phyloP scores from a whole-genome alignment of 2,888 invertebrate species.

The Neoascia interrupta region DNA sequence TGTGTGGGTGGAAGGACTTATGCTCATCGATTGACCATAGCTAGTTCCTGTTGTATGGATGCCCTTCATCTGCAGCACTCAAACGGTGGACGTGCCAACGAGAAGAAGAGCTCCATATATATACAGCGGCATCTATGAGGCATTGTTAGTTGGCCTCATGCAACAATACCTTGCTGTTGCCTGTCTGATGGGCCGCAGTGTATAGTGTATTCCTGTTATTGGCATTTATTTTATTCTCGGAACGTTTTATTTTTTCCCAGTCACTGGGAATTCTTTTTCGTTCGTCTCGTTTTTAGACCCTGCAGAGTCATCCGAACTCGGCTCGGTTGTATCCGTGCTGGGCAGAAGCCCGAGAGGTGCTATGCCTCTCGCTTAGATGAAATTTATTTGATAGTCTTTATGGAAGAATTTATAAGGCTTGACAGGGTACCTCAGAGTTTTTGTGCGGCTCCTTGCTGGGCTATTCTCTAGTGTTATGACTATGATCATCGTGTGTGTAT shows the following conservation, averaged over 20 bases:
- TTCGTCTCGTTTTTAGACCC: conserved; percentile 1
- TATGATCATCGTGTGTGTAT: conserved; percentile 14
- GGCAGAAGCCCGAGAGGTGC: too few relatives aligned
- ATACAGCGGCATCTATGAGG: conserved; percentile 35
- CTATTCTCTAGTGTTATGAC: not conserved
- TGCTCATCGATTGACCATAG: conserved; percentile 29
- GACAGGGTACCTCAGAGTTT: conserved; percentile 34
- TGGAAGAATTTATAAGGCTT: conserved; percentile 59
- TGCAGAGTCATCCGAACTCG: conserved; percentile 28
- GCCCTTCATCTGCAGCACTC: not conserved
- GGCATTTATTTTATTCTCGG: conserved; percentile 67
- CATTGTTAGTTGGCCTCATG: conserved; percentile 41
- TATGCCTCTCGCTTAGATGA: conserved; percentile 51
- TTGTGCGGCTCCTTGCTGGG: conserved; percentile 1
- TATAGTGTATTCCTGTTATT: conserved; percentile 58
- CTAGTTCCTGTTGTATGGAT: not conserved
- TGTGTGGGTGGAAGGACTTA: too few relatives aligned
- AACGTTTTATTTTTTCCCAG: conserved; percentile 53
- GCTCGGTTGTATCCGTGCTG: too few relatives aligned
- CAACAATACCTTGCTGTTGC: conserved; percentile 61
- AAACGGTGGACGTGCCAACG: conserved; percentile 6
- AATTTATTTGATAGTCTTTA: conserved; percentile 62
- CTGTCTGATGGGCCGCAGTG: conserved; percentile 41
- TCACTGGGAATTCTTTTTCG: not conserved
- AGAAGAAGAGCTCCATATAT: conserved; percentile 10